A percentile compares a stretch with the other conserved stretches of the same genome.
These are phyloP conservation scores for Antheraea pernyi DNA, from an alignment of 1,140 invertebrate species.

Conservation along the genomic window DNA sequence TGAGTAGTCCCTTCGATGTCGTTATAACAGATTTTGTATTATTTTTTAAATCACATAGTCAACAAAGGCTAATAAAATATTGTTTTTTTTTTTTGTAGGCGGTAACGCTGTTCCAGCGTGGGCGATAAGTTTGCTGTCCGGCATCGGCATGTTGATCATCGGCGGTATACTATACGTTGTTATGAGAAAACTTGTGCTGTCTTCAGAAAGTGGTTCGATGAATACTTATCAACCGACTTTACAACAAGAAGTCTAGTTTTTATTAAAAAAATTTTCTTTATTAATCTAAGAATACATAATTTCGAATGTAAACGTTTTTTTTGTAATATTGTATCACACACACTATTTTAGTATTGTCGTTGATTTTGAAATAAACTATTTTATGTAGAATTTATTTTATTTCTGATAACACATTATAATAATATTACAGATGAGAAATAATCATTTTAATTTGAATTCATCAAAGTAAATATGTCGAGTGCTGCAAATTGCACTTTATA, in stretches of 20 bases:
- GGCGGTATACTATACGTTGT: conserved; percentile 84
- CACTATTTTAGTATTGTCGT: neutral
- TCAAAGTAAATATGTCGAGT: conserved; percentile 29
- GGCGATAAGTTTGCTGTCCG: conserved; percentile 84
- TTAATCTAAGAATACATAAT: too few species aligned
- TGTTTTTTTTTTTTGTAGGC: conserved; percentile 71
- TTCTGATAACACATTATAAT: neutral
- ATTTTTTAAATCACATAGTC: too few species aligned
- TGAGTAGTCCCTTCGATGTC: too few species aligned
- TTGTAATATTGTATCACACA: neutral
- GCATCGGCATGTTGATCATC: conserved; percentile 82
- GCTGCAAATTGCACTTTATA: neutral
- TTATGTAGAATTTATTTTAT: conserved; percentile 2
- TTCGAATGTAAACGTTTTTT: too few species aligned
- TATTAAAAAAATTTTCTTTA: neutral
- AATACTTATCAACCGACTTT: conserved; percentile 71
- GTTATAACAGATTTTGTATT: too few species aligned
- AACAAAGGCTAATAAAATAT: neutral
- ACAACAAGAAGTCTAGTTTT: conserved; percentile 56
- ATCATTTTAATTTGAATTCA: conserved; percentile 24
- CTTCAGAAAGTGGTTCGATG: conserved; percentile 60
- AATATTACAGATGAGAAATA: neutral
- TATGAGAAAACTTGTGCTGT: conserved; percentile 83
- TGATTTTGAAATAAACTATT: neutral
- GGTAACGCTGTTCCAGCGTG: conserved; percentile 85